Evolutionary conservation across 2,113 vertebrate genomes (phyloP).

Genomic region (Calyptomena viridis): DNA sequence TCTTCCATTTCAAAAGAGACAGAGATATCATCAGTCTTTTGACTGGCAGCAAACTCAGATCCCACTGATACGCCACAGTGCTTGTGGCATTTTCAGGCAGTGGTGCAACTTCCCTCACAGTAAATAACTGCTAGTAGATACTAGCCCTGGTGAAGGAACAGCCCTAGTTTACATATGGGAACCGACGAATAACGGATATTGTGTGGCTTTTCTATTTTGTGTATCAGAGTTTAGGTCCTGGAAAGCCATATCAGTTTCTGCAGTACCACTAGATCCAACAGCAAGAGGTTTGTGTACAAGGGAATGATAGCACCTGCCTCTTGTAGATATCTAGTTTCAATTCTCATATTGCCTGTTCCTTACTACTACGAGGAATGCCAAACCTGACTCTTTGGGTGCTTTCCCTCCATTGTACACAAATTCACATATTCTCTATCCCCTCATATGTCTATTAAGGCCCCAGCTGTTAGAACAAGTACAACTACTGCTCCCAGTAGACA

Average conservation of each 20-base stretch:
- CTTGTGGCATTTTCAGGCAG: background rate
- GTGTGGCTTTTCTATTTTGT: background rate
- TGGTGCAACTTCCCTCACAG: background rate
- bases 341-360: background rate
- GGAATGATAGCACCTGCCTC: background rate
- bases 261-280: background rate
- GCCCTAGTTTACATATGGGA: background rate
- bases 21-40: background rate
- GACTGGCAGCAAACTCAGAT: background rate
- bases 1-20: background rate
- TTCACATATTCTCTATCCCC: background rate
- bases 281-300: background rate
- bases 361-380: background rate
- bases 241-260: background rate
- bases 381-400: background rate
- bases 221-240: background rate
- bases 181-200: background rate
- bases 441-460: background rate
- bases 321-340: background rate
- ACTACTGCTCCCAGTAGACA: fast-evolving
- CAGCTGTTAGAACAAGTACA: background rate
- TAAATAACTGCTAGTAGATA: background rate
- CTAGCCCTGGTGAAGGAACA: background rate
- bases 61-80: background rate
- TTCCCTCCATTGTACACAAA: background rate